Evolutionary conservation across 2,888 invertebrate genomes (phyloP).

Genomic region (Machimus rusticus): DNA sequence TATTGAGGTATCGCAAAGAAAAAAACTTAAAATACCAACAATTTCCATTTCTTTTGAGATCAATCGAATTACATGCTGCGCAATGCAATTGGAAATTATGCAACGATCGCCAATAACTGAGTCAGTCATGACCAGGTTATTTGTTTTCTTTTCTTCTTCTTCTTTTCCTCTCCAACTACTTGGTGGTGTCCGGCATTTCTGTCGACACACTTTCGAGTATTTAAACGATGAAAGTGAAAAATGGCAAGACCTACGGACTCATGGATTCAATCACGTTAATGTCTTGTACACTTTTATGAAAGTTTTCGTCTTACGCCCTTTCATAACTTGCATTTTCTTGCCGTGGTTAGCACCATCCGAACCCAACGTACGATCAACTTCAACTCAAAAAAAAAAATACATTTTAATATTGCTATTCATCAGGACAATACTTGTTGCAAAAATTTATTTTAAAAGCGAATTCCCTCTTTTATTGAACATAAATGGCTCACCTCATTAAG

Average conservation of each 20-base stretch:
- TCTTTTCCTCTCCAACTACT: background rate
- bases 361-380: too few species aligned
- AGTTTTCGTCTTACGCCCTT: background rate
- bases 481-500: background rate
- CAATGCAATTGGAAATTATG: background rate
- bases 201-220: background rate
- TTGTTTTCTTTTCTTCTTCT: background rate
- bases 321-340: background rate
- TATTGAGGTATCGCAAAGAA: background rate
- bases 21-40: background rate
- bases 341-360: background rate
- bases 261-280: background rate
- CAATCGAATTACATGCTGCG: background rate
- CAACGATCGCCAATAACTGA: background rate
- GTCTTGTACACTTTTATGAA: background rate
- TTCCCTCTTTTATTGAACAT: background rate
- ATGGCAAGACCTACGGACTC: background rate
- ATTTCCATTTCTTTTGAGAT: conserved; percentile 1
- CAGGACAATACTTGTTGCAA: background rate
- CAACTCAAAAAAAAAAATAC: background rate
- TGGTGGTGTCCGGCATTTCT: background rate
- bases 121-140: background rate
- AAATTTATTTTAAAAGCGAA: background rate
- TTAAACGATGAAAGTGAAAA: background rate
- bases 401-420: background rate